Evolutionary conservation across 2,113 vertebrate genomes (phyloP).

Genomic region (Gracilinanus agilis): DNA sequence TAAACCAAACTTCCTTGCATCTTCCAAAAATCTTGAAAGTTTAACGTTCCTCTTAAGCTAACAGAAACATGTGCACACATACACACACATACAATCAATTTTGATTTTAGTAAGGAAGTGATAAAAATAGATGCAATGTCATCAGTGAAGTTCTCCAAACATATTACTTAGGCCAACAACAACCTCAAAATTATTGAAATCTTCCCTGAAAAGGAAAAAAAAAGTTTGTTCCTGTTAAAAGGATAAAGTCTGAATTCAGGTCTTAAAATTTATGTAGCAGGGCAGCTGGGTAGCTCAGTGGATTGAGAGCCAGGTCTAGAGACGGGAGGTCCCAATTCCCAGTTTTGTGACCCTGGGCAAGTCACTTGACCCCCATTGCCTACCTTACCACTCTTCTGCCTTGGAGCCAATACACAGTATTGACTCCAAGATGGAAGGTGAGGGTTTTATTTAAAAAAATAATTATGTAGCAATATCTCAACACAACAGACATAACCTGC

Average conservation of each 20-base stretch:
- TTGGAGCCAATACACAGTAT: no score
- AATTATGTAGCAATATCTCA: background rate
- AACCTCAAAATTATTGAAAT: background rate
- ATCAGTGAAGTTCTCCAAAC: background rate
- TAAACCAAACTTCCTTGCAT: background rate
- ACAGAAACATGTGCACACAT: background rate
- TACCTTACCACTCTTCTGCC: no score
- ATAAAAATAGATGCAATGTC: background rate
- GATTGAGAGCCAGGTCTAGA: no score
- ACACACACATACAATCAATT: background rate
- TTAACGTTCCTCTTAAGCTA: background rate
- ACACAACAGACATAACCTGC: background rate
- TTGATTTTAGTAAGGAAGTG: background rate
- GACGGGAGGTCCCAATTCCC: no score
- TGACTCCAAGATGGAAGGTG: no score
- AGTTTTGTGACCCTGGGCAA: no score
- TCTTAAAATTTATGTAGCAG: background rate
- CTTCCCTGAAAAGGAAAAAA: background rate
- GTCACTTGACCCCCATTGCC: no score
- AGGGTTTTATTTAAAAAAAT: no score
- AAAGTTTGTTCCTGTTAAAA: background rate
- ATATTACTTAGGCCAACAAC: background rate
- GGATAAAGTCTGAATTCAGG: background rate
- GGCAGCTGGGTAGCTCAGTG: no score
- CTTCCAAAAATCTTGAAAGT: background rate